Percentiles rank a stretch among this genome's conserved stretches.
phyloP scores from a whole-genome alignment of 2,797 vertebrate genomes.

The Pangasius macronema region DNA sequence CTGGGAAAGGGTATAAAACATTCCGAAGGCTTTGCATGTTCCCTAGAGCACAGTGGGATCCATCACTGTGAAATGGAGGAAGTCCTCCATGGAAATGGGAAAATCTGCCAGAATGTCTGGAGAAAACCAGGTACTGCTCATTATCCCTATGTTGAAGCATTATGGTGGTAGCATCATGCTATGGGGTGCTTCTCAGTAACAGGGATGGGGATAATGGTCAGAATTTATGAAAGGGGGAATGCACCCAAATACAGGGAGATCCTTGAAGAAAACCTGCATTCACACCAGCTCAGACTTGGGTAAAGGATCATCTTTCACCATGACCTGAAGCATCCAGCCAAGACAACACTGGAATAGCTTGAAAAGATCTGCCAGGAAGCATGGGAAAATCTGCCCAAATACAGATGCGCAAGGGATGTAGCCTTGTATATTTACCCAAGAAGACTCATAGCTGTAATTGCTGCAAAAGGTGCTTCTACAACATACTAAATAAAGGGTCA shows the following conservation, averaged over 20 bases:
- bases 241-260: neutral
- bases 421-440: neutral
- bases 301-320: neutral
- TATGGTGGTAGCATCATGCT: neutral
- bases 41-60: neutral
- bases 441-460: neutral
- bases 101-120: neutral
- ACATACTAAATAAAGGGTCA: neutral
- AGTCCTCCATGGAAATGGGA: neutral
- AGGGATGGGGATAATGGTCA: neutral
- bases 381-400: neutral
- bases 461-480: neutral
- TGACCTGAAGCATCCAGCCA: neutral
- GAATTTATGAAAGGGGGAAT: neutral
- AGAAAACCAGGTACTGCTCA: neutral
- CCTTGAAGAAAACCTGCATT: neutral
- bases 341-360: neutral
- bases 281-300: neutral
- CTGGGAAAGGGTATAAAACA: neutral
- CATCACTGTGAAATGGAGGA: neutral
- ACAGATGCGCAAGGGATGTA: neutral
- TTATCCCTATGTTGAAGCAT: neutral
- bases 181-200: neutral
- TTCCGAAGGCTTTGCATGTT: neutral
- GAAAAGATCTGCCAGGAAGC: neutral